phyloP scores from a whole-genome alignment of 1,140 invertebrate genomes.

The Neodiprion virginianus region DNA sequence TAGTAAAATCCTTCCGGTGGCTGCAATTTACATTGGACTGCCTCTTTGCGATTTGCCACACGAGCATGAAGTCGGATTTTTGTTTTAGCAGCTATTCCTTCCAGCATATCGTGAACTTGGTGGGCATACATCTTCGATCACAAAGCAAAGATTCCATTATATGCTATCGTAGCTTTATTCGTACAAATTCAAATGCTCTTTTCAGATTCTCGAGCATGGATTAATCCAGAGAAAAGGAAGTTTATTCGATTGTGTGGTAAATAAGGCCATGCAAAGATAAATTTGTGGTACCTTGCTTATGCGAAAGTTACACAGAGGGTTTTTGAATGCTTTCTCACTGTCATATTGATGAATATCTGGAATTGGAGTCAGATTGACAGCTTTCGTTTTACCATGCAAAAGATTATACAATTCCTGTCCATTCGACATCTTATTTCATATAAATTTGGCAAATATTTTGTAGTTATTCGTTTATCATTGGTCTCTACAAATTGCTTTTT shows the following conservation, averaged over 20 bases:
- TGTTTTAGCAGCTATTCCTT: conserved; percentile 24
- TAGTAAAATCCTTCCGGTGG: conserved; percentile 24
- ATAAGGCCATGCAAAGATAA: not conserved
- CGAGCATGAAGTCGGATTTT: conserved; percentile 26
- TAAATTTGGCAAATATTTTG: too few relatives aligned
- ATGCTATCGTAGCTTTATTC: conserved; percentile 22
- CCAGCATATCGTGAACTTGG: conserved; percentile 27
- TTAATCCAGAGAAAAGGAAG: not conserved
- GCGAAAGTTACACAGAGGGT: conserved; percentile 23
- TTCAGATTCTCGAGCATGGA: not conserved
- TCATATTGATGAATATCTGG: conserved; percentile 56
- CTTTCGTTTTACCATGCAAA: conserved; percentile 29
- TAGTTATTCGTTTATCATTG: too few relatives aligned
- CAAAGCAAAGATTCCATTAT: too few relatives aligned
- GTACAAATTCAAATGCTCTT: conserved; percentile 20
- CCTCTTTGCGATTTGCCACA: conserved; percentile 7
- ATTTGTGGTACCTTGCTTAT: conserved; percentile 19
- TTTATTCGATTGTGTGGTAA: conserved; percentile 11
- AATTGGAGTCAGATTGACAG: conserved; percentile 54
- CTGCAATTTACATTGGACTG: not conserved
- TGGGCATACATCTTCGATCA: not conserved
- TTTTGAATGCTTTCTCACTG: conserved; percentile 12
- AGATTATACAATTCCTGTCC: conserved; percentile 27
- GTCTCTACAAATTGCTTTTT: too few relatives aligned
- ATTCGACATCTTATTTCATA: not conserved